Evolutionary conservation across 2,888 invertebrate genomes (phyloP).

Genomic region (Anorthoa munda): DNA sequence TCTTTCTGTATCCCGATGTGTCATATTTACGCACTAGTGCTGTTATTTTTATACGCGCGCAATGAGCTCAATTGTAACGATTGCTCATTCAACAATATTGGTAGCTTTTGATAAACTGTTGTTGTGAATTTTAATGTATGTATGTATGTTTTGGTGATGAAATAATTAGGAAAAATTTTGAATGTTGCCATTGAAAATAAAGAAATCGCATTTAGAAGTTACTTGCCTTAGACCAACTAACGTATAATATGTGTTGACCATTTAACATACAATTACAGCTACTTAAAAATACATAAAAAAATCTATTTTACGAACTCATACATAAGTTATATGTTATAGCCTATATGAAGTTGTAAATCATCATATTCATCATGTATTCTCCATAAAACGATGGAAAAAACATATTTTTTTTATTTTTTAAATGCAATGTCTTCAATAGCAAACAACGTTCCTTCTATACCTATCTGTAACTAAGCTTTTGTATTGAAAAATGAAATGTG

Average conservation of each 20-base stretch:
- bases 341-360: background rate
- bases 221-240: background rate
- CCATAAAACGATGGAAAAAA: background rate
- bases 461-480: background rate
- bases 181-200: constrained; percentile 9
- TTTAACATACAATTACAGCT: background rate
- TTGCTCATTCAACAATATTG: constrained; percentile 77
- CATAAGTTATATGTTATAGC: background rate
- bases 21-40: background rate
- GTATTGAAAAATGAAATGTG: background rate
- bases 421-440: background rate
- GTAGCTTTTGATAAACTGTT: constrained; percentile 74
- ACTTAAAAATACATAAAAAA: background rate
- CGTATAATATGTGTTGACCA: background rate
- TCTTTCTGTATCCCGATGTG: background rate
- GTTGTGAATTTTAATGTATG: constrained; percentile 28
- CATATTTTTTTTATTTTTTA: background rate
- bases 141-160: too few species aligned
- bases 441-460: constrained; percentile 20
- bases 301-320: constrained; percentile 4
- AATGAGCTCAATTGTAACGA: constrained; percentile 80
- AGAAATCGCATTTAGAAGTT: constrained; percentile 7
- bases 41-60: constrained; percentile 24
- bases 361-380: background rate
- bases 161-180: constrained; percentile 17